Percentiles rank a stretch among this genome's conserved stretches.
phyloP scores from a whole-genome alignment of 1,140 invertebrate genomes.

The Delia radicum region DNA sequence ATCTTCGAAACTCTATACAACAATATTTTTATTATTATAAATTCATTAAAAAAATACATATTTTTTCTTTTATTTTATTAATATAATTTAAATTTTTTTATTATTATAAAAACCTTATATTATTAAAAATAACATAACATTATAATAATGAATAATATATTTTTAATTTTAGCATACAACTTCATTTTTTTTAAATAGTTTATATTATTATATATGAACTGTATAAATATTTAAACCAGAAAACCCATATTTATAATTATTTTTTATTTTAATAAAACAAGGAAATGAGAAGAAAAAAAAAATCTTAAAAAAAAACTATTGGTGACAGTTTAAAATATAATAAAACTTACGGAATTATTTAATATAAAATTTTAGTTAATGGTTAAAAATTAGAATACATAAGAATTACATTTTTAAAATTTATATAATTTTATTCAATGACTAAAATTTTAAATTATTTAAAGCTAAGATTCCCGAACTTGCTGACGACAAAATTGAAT shows the following conservation, averaged over 20 bases:
- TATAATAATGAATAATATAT: slow-evolving; percentile 8
- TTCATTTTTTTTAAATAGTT: slow-evolving; percentile 13
- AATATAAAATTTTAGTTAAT: no score
- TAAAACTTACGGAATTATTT: no score
- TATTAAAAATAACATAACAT: neutral
- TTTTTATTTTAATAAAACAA: no score
- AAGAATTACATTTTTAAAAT: no score
- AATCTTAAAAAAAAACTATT: neutral
- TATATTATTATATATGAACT: slow-evolving; percentile 3
- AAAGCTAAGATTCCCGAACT: no score
- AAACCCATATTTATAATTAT: no score
- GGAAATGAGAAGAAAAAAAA: neutral
- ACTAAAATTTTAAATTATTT: no score
- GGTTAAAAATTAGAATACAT: no score
- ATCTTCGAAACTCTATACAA: neutral
- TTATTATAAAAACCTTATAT: neutral
- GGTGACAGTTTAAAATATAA: neutral
- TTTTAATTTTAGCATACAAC: slow-evolving; percentile 22
- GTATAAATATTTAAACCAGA: no score
- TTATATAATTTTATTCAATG: no score
- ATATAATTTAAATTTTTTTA: neutral
- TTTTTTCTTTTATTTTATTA: neutral
- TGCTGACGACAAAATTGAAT: no score
- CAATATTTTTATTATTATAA: neutral
- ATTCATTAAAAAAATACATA: neutral